phyloP scores from a whole-genome alignment of 1,140 invertebrate species.

The Drosophila ananassae region DNA sequence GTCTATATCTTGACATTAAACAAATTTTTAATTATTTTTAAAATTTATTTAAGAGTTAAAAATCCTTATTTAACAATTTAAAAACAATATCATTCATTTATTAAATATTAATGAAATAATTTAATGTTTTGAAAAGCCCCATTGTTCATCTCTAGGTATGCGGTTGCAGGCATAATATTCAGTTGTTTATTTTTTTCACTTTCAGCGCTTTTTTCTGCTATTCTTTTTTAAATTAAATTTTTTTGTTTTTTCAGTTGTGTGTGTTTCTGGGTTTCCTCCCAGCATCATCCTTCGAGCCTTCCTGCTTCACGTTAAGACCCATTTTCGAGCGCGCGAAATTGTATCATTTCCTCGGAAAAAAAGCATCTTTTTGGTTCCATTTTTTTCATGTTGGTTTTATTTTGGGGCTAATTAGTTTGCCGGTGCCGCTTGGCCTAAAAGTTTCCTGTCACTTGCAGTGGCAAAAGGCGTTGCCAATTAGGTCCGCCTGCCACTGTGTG shows the following conservation, averaged over 20 bases:
- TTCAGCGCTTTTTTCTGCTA: constrained; percentile 27
- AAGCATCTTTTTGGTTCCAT: constrained; percentile 45
- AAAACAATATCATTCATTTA: no score
- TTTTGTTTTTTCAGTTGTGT: constrained; percentile 64
- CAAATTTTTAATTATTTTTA: no score
- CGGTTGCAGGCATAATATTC: constrained; percentile 37
- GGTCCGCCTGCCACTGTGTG: constrained; percentile 37
- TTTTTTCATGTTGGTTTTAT: constrained; percentile 41
- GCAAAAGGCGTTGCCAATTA: constrained; percentile 78
- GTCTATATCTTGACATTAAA: no score
- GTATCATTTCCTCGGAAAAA: constrained; percentile 77
- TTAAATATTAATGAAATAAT: background rate
- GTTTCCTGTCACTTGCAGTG: constrained; percentile 79
- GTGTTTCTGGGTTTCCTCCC: constrained; percentile 26
- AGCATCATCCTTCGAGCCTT: background rate
- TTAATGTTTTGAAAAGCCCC: background rate
- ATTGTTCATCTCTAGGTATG: constrained; percentile 19
- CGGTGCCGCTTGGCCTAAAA: constrained; percentile 60
- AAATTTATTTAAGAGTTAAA: no score
- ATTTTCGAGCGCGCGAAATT: constrained; percentile 65
- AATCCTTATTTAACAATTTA: no score
- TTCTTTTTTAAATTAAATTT: constrained; percentile 65
- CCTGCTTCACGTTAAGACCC: constrained; percentile 3
- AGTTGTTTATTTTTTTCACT: constrained; percentile 33
- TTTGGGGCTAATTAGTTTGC: constrained; percentile 79